Evolutionary conservation across 2,797 vertebrate genomes (phyloP).

Genomic region (Merluccius polli): DNA sequence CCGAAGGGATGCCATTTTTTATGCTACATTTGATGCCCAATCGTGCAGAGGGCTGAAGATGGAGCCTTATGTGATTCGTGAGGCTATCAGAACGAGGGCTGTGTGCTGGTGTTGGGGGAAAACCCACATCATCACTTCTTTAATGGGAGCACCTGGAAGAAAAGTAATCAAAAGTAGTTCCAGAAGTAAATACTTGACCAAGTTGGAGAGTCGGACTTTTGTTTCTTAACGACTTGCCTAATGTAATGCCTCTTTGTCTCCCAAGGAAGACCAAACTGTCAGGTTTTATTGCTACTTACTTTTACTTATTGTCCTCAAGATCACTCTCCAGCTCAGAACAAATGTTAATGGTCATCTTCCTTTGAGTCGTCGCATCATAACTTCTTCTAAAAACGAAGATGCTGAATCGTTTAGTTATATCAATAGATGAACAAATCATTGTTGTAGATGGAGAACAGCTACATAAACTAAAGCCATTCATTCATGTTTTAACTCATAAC

Average conservation of each 20-base stretch:
- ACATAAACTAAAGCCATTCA: background rate
- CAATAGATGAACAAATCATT: background rate
- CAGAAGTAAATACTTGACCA: background rate
- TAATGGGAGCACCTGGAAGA: constrained; percentile 21
- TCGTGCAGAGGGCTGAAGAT: constrained; percentile 45
- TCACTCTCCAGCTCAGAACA: background rate
- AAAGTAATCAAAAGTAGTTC: constrained; percentile 4
- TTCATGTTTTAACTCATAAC: background rate
- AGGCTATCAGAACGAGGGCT: constrained; percentile 68
- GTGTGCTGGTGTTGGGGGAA: constrained; percentile 29
- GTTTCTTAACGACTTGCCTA: background rate
- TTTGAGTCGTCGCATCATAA: background rate
- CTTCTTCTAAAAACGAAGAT: background rate
- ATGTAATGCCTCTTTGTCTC: background rate
- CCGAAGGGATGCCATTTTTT: constrained; percentile 64
- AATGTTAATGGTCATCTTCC: background rate
- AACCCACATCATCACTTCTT: constrained; percentile 55
- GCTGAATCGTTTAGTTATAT: background rate
- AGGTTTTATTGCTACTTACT: background rate
- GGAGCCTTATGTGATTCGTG: constrained; percentile 61
- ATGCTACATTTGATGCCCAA: constrained; percentile 57
- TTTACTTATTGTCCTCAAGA: background rate
- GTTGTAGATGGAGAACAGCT: background rate
- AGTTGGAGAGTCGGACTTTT: background rate
- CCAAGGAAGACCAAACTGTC: background rate